These are phyloP conservation scores for Nothoprocta perdicaria DNA, from an alignment of 2,113 vertebrate species.

Conservation along the genomic window DNA sequence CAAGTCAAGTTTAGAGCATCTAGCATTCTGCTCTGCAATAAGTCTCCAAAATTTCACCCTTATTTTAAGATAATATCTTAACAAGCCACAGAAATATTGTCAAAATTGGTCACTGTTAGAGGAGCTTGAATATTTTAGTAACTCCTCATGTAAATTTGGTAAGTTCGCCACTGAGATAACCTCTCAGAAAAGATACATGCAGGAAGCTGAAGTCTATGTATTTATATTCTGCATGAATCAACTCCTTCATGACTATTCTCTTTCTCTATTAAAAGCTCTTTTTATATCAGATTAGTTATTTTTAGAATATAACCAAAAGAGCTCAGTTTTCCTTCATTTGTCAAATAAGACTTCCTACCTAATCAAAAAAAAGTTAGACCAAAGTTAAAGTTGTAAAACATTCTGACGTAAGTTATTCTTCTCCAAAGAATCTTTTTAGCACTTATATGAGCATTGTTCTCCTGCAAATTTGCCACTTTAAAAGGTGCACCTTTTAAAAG, in stretches of 20 bases:
- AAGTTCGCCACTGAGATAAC: neutral
- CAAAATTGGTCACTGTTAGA: neutral
- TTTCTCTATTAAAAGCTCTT: neutral
- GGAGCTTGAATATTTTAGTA: neutral
- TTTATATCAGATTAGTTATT: neutral
- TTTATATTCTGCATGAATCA: neutral
- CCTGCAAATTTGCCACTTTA: neutral
- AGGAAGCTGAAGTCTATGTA: neutral
- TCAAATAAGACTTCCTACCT: neutral
- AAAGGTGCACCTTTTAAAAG: neutral
- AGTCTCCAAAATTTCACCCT: neutral
- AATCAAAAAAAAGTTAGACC: neutral
- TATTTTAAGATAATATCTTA: neutral
- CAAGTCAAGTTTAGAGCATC: neutral
- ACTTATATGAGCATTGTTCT: neutral
- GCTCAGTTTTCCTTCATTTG: neutral
- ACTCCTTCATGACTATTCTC: neutral
- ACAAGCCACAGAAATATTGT: neutral
- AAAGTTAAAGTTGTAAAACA: neutral
- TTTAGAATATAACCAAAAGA: neutral
- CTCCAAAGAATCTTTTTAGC: neutral
- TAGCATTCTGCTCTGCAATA: neutral
- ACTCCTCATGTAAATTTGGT: neutral
- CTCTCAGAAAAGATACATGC: neutral
- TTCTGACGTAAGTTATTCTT: neutral